Conservation (phyloP, 2,888 invertebrate genomes). For the Limnephilus marmoratus region DNA sequence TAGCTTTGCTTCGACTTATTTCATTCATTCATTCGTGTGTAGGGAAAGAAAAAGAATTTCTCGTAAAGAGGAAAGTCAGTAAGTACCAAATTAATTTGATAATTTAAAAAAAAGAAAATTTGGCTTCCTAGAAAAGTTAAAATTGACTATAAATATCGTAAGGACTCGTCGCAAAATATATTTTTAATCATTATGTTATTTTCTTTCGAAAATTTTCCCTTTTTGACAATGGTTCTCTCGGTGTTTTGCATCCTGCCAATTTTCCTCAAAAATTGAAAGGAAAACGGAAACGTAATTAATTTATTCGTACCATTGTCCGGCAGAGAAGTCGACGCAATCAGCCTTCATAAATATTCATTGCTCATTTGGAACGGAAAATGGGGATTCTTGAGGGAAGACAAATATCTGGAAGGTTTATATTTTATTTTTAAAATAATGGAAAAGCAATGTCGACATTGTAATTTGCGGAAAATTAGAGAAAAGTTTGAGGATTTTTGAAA, state of each 20-base stretch:
- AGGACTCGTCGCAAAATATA: background rate
- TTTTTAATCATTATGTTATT: background rate
- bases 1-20: too few relatives aligned
- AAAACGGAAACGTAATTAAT: background rate
- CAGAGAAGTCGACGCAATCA: slow-evolving; percentile 5
- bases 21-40: background rate
- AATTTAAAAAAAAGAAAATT: background rate
- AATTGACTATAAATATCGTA: background rate
- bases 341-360: background rate
- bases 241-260: slow-evolving; percentile 3
- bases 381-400: background rate
- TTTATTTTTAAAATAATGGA: background rate
- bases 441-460: background rate
- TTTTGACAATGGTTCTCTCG: background rate
- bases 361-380: background rate
- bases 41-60: background rate
- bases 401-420: background rate
- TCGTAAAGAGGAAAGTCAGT: background rate
- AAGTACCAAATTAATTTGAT: background rate
- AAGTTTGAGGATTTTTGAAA: background rate
- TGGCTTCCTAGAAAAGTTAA: background rate
- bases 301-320: slow-evolving; percentile 11
- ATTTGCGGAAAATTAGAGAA: background rate
- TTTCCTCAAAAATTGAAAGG: slow-evolving; percentile 20
- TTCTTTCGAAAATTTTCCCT: background rate